A percentile compares a stretch with the other conserved stretches of the same genome.
These are phyloP conservation scores for Otus scops DNA, from an alignment of 2,797 vertebrate genomes.

Conservation along the genomic window DNA sequence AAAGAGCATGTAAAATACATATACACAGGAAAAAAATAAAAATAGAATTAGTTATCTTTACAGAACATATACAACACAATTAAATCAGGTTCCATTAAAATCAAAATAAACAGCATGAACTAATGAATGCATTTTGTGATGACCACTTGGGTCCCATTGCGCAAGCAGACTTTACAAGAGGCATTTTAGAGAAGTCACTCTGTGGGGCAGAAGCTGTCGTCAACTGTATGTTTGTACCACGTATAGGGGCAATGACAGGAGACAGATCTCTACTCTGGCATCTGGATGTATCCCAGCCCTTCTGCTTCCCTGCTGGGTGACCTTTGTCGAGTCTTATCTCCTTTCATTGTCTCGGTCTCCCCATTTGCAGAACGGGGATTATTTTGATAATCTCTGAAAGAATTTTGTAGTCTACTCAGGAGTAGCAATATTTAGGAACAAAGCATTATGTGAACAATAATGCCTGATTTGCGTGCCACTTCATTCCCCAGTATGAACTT, in stretches of 20 bases:
- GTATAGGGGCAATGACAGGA: not conserved
- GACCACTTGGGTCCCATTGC: not conserved
- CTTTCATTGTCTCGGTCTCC: not conserved
- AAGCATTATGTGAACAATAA: not conserved
- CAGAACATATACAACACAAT: constrained; percentile 56
- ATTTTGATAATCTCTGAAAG: not conserved
- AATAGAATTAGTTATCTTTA: not conserved
- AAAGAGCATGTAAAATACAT: not conserved
- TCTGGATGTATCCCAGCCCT: not conserved
- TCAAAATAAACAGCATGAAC: constrained; percentile 58
- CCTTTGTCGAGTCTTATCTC: not conserved
- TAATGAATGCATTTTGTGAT: not conserved
- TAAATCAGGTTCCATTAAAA: constrained; percentile 65
- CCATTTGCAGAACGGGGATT: not conserved
- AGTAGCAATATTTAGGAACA: not conserved
- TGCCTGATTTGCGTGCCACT: not conserved
- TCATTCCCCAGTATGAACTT: not conserved
- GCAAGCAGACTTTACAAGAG: not conserved
- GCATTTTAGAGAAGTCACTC: not conserved
- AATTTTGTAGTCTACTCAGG: not conserved
- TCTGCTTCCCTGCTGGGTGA: not conserved
- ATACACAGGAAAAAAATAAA: not conserved
- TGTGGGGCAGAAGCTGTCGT: not conserved
- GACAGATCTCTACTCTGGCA: not conserved
- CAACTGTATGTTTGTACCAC: fast-evolving